Evolutionary conservation across 92 coral and sea anemone species (phyloP).

Genomic region (Palythoa grandiflora): DNA sequence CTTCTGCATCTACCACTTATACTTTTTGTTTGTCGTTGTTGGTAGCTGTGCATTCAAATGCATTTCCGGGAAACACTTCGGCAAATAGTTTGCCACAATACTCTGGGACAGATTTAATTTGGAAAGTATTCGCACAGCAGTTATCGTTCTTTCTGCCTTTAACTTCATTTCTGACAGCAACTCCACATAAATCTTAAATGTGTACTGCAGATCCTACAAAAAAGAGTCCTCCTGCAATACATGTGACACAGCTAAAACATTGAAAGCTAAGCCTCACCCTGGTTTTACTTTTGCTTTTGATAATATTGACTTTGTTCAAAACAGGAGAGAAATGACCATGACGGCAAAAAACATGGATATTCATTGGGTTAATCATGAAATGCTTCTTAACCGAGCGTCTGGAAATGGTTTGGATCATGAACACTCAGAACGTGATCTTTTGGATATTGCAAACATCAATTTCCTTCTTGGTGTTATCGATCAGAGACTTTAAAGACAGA

Average conservation of each 20-base stretch:
- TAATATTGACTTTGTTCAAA: background rate
- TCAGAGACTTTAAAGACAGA: background rate
- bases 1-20: too few species aligned
- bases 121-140: background rate
- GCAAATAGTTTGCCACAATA: too few species aligned
- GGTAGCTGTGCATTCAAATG: too few species aligned
- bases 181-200: background rate
- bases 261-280: constrained; percentile 22
- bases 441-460: background rate
- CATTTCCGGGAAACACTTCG: too few species aligned
- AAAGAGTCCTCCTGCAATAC: background rate
- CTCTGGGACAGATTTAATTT: too few species aligned
- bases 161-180: background rate
- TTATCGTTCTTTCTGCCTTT: background rate
- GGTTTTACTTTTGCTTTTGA: constrained; percentile 47
- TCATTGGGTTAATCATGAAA: constrained; percentile 46
- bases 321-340: background rate
- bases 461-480: background rate
- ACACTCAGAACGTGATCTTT: background rate
- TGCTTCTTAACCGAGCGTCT: constrained; percentile 31
- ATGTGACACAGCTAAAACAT: background rate
- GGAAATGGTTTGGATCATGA: background rate
- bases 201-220: background rate
- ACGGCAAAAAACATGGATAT: background rate
- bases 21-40: too few species aligned